A percentile compares a stretch with the other conserved stretches of the same genome.
Conservation (phyloP, 1,140 invertebrate species). For the Leptinotarsa texana region DNA sequence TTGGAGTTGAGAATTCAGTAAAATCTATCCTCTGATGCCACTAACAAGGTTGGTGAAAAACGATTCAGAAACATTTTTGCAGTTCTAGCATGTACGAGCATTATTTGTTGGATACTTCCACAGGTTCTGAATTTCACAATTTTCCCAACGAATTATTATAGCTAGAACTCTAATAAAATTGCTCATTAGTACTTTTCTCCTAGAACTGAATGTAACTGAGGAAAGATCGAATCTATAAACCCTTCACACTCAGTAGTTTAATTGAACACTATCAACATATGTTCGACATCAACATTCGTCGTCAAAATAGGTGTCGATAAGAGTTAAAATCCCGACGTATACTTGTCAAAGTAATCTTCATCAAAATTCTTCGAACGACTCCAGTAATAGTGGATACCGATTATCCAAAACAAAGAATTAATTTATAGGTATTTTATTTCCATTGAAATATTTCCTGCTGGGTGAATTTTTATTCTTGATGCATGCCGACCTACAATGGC, state of each 20-base stretch:
- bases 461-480: constrained; percentile 6
- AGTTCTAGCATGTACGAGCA: no score
- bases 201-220: no score
- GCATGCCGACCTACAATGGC: constrained; percentile 18
- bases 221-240: no score
- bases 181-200: no score
- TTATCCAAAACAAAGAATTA: constrained; percentile 15
- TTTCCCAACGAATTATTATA: no score
- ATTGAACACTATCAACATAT: constrained; percentile 8
- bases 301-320: not conserved
- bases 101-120: no score
- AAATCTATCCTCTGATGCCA: no score
- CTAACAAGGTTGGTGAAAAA: no score
- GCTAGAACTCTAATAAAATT: no score
- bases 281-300: not conserved
- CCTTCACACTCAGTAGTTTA: not conserved
- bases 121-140: no score
- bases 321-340: not conserved
- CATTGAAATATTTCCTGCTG: constrained; percentile 17
- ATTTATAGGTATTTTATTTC: constrained; percentile 12
- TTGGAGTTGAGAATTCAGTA: no score
- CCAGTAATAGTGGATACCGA: not conserved
- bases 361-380: constrained; percentile 14
- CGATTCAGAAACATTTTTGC: no score
- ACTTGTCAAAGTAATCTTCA: constrained; percentile 14